Conservation (phyloP, 2,113 vertebrate genomes). For the Pipa parva region DNA sequence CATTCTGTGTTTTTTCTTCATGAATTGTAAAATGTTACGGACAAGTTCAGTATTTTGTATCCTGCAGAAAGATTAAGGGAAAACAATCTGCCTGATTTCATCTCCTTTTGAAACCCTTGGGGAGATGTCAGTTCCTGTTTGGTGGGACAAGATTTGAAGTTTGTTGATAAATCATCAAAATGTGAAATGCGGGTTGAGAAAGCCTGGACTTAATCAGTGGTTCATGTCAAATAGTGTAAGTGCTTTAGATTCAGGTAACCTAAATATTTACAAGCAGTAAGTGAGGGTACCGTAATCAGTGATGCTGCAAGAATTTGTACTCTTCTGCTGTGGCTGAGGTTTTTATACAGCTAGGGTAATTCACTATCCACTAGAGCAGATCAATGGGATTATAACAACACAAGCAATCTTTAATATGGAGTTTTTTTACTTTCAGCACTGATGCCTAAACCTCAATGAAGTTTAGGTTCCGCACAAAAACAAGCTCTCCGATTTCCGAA, state of each 20-base stretch:
- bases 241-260: slow-evolving; percentile 26
- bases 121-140: slow-evolving; percentile 32
- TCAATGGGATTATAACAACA: too few species aligned
- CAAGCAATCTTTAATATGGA: too few species aligned
- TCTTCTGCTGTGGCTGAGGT: too few species aligned
- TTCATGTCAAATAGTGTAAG: slow-evolving; percentile 32
- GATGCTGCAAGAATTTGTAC: not conserved
- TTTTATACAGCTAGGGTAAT: too few species aligned
- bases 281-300: slow-evolving; percentile 19
- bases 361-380: too few species aligned
- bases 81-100: slow-evolving; percentile 32
- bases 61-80: not conserved
- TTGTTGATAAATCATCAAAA: slow-evolving; percentile 39
- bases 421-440: too few species aligned
- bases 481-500: too few species aligned
- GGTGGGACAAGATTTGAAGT: slow-evolving; percentile 30
- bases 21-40: too few species aligned
- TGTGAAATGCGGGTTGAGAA: slow-evolving; percentile 33
- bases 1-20: not conserved
- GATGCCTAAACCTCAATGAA: too few species aligned
- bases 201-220: slow-evolving; percentile 36
- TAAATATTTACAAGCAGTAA: slow-evolving; percentile 24
- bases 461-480: too few species aligned
- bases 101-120: slow-evolving; percentile 19
- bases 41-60: too few species aligned